These are phyloP conservation scores for Pteromalus puparum DNA, from an alignment of 1,140 invertebrate species.

Conservation along the genomic window DNA sequence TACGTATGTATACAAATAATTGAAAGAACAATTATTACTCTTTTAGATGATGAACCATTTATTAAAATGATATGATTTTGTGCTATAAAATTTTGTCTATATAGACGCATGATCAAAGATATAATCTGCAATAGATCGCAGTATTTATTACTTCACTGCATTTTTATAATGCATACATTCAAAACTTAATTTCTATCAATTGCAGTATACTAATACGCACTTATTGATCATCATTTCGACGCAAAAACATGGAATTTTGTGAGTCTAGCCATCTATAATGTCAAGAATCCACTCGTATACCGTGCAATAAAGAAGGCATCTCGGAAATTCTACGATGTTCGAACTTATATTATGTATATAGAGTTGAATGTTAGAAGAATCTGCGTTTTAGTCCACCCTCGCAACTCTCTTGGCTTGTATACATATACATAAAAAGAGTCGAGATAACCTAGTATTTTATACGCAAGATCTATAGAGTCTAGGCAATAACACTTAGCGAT, in stretches of 20 bases:
- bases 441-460: slow-evolving; percentile 74
- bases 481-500: slow-evolving; percentile 75
- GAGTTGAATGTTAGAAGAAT: background rate
- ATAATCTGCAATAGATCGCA: too few species aligned
- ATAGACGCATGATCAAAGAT: too few species aligned
- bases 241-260: too few species aligned
- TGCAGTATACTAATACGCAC: background rate
- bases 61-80: too few species aligned
- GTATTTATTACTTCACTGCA: too few species aligned
- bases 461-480: slow-evolving; percentile 75
- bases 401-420: slow-evolving; percentile 56
- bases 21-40: too few species aligned
- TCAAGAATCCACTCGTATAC: too few species aligned
- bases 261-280: background rate
- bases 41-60: too few species aligned
- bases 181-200: too few species aligned
- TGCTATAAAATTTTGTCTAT: too few species aligned
- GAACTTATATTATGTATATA: background rate
- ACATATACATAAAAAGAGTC: slow-evolving; percentile 52
- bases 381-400: slow-evolving; percentile 64
- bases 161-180: too few species aligned
- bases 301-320: background rate
- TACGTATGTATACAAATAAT: too few species aligned
- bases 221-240: background rate
- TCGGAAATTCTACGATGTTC: background rate